phyloP scores from a whole-genome alignment of 2,797 vertebrate genomes.

The Phataginus tricuspis region DNA sequence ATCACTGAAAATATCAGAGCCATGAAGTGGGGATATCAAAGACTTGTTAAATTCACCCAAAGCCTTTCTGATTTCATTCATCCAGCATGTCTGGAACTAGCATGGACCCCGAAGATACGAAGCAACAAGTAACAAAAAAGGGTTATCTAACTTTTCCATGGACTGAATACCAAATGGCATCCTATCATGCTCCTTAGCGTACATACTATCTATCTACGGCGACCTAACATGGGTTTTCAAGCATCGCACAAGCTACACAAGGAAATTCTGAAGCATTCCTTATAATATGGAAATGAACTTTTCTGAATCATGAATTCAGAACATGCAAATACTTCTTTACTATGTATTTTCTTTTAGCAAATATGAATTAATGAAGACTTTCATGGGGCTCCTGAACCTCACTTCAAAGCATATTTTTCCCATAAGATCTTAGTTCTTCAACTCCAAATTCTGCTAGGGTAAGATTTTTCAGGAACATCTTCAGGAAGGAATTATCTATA shows the following conservation, averaged over 20 bases:
- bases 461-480: slow-evolving; percentile 43
- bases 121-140: not conserved
- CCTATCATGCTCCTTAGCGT: not conserved
- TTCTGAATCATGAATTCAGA: slow-evolving; percentile 36
- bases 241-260: not conserved
- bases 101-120: not conserved
- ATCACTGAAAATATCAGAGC: not conserved
- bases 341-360: slow-evolving; percentile 26
- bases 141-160: not conserved
- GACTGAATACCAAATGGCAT: not conserved
- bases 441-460: not conserved
- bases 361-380: slow-evolving; percentile 18
- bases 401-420: not conserved
- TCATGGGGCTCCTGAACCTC: not conserved
- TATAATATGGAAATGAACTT: not conserved
- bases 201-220: not conserved
- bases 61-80: not conserved
- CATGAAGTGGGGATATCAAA: not conserved
- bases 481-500: slow-evolving; percentile 26
- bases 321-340: slow-evolving; percentile 29
- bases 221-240: not conserved
- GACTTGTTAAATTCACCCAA: slow-evolving; percentile 18
- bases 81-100: not conserved
- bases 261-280: not conserved
- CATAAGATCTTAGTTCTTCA: not conserved